Evolutionary conservation across 2,888 invertebrate genomes (phyloP), one percentile per base, ranked within the genome.

Genomic region (Osmoderma eremita): DNA sequence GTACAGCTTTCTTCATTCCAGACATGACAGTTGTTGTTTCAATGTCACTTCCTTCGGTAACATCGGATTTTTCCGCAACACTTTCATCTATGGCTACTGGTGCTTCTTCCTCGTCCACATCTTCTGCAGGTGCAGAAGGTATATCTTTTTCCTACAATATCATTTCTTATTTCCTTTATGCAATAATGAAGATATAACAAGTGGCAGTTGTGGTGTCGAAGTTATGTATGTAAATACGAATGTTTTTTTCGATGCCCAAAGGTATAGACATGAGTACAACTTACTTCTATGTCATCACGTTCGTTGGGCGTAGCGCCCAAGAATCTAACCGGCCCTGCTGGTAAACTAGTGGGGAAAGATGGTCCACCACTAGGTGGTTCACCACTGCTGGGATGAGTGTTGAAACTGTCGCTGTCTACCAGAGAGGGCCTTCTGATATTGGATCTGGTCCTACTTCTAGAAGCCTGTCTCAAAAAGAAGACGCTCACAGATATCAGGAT

Each of bases 381-480:
- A 79, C 84, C 74, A 79, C 85, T 80, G 82, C 86, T 65, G 81
- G 84, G 84, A 75, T 91, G 87, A 0, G 93, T 92, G 75, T 93
- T 91, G 83, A 94, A 94, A 74, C 91, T 91, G 72, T 90, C 91
- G 73, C 91, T 90, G 78, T 94, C 94, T 0, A 94, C 91, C 51
- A 93, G 86, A 75, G 91, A 91, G 49, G 92, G 92, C 17, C 93
- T 87, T 72, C 90, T 87, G 72, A 90, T 87, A 75, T 88, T 86
- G 20, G 88, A 86, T 69, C 90, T 87, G 39, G 86, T 82, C 78
- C 89, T 77, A 38, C 81, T 82, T 68, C 82, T 77, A 38, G 68
- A 54, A 62, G 58, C 68, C 68, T 68, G 58, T 30, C 24, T 50
- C 50, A 50, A 50, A 50, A 20, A 50, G 50, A 50, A 50, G 50